These are phyloP conservation scores for Borostomias antarcticus DNA, from an alignment of 2,797 vertebrate species.

Conservation along the genomic window DNA sequence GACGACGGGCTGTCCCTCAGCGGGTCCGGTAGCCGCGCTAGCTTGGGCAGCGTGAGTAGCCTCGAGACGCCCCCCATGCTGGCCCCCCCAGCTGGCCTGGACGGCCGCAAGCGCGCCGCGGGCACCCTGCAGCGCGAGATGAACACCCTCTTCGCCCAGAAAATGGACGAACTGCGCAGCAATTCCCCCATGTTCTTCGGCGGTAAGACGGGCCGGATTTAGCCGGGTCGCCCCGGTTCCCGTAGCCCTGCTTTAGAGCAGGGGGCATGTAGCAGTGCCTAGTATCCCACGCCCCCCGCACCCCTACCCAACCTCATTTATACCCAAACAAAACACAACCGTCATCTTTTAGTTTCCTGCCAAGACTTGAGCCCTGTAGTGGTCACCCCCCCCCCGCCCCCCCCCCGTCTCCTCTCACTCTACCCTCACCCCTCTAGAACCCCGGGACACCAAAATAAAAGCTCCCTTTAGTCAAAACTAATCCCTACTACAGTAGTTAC, in stretches of 20 bases:
- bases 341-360: background rate
- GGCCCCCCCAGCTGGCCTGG: slow-evolving; percentile 67
- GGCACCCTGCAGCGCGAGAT: slow-evolving; percentile 96
- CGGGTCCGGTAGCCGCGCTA: slow-evolving; percentile 81
- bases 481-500: background rate
- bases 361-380: background rate
- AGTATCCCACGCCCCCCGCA: background rate
- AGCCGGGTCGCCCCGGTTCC: slow-evolving; percentile 7
- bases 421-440: background rate
- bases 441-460: background rate
- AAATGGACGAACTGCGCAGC: slow-evolving; percentile 95
- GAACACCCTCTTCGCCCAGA: slow-evolving; percentile 93
- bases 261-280: background rate
- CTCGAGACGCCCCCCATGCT: slow-evolving; percentile 71
- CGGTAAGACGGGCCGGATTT: slow-evolving; percentile 83
- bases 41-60: slow-evolving; percentile 82
- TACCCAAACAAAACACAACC: no score
- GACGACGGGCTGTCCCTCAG: slow-evolving; percentile 74
- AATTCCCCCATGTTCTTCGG: slow-evolving; percentile 92
- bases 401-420: no score
- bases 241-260: background rate
- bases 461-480: no score
- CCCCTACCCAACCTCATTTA: slow-evolving; percentile 3
- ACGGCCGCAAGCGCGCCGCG: slow-evolving; percentile 81
- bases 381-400: no score